Evolutionary conservation across 2,797 vertebrate species (phyloP), one percentile per base, ranked within the genome.

Genomic region (Ataeniobius toweri): DNA sequence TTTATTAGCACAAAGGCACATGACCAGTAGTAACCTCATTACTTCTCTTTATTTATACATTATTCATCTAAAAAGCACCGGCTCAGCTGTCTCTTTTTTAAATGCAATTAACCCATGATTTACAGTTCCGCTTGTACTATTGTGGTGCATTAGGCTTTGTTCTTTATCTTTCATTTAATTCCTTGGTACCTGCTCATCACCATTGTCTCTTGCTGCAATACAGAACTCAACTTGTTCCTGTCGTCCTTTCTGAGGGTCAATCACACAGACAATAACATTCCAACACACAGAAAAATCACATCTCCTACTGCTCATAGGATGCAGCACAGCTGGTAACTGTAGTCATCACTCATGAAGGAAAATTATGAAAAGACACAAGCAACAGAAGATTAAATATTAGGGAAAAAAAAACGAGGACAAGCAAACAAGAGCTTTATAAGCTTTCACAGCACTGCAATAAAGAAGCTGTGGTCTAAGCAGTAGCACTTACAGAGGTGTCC

Each of bases 1-100:
- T 90, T 93, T 93, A 93, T 94, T 95, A 95, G 87, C 88, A 83
- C 77, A 91, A 84, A 89, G 86, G 76, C 83, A 16, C 86, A 91
- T 90, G 91, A 86, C 90, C 91, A 87, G 73, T 68, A 88, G 85
- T 92, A 93, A 93, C 93, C 91, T 90, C 86, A 83, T 83, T 51
- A 81, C 82, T 6, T 63, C 79, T 22, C 59, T 73, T 79, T 81
- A 85, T 91, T 89, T 89, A 75, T 80, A 63, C 16, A 75, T 75
- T 75, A 80, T 63, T 80, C 9, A 80, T 70, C 46, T 36, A 89
- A 91, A 92, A 80, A 71, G 31, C 53, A 78, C 70, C 72, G 8
- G 68, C 51, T 14, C 1, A 39, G 70, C 75, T 80, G 79, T 51
- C 75, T 55, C 73, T 73, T 9, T 74, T 39, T 46, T 36, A 18